Percentiles rank a stretch among this genome's conserved stretches.
These are phyloP conservation scores for Antechinus flavipes DNA, from an alignment of 2,113 vertebrate species.

Conservation along the genomic window DNA sequence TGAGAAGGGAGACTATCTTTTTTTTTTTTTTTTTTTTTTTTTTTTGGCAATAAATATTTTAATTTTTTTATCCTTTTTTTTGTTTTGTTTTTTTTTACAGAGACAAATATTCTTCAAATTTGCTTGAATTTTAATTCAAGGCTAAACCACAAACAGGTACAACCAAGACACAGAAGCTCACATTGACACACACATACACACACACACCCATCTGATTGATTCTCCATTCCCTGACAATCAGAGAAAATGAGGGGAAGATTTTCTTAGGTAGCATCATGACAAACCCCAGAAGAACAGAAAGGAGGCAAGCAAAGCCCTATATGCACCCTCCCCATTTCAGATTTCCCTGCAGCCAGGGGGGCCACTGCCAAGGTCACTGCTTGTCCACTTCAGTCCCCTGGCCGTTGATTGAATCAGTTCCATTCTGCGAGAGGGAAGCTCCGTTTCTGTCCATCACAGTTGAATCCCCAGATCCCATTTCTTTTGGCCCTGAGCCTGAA, in stretches of 20 bases:
- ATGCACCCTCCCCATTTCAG: constrained; percentile 45
- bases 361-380: neutral
- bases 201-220: constrained; percentile 47
- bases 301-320: constrained; percentile 1
- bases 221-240: constrained; percentile 61
- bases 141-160: constrained; percentile 81
- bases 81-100: constrained; percentile 69
- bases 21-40: constrained; percentile 8
- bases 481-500: neutral
- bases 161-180: constrained; percentile 72
- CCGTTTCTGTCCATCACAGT: neutral
- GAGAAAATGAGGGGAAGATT: constrained; percentile 65
- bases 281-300: constrained; percentile 31
- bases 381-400: neutral
- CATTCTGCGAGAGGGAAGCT: neutral
- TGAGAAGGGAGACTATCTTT: too few relatives aligned
- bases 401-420: neutral
- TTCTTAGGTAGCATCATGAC: constrained; percentile 74
- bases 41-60: constrained; percentile 87
- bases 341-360: constrained; percentile 38
- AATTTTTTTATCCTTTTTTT: constrained; percentile 75
- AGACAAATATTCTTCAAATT: constrained; percentile 88
- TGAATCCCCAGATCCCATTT: neutral
- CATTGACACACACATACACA: constrained; percentile 35
- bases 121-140: constrained; percentile 86